Conservation (phyloP, 2,113 vertebrate genomes). For the Protomyctophum bolini region DNA sequence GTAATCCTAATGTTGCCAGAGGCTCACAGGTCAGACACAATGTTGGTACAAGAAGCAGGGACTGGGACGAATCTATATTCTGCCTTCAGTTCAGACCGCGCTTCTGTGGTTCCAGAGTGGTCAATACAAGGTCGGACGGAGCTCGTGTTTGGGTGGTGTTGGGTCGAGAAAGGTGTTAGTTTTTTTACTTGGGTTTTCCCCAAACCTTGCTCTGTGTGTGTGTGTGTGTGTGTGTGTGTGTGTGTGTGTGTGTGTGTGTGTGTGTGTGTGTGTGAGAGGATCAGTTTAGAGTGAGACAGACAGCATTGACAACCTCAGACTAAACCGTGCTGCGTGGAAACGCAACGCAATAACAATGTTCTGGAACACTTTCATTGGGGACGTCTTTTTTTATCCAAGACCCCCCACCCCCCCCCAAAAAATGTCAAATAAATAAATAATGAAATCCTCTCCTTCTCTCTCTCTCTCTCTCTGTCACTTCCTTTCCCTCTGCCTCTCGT, state of each 20-base stretch:
- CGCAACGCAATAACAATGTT: constrained; percentile 62
- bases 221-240: constrained; percentile 46
- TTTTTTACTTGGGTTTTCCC: constrained; percentile 53
- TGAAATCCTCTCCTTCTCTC: neutral
- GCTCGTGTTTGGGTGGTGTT: constrained; percentile 47
- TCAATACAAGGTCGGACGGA: constrained; percentile 45
- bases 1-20: constrained; percentile 61
- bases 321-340: constrained; percentile 67
- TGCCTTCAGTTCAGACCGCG: constrained; percentile 27
- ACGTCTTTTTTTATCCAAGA: constrained; percentile 61
- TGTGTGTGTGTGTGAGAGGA: constrained; percentile 48
- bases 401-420: neutral
- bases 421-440: neutral
- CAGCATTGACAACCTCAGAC: constrained; percentile 61
- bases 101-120: constrained; percentile 39
- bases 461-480: constrained; percentile 18
- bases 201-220: constrained; percentile 39
- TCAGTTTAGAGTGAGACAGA: constrained; percentile 70
- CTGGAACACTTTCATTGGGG: constrained; percentile 54
- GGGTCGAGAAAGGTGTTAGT: constrained; percentile 63
- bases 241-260: constrained; percentile 45
- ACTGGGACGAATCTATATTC: constrained; percentile 32
- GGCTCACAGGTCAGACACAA: constrained; percentile 50
- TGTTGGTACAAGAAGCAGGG: constrained; percentile 13
- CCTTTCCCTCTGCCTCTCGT: constrained; percentile 24